Evolutionary conservation across 1,140 invertebrate genomes (phyloP).

Genomic region (Atopsyche davidsoni): DNA sequence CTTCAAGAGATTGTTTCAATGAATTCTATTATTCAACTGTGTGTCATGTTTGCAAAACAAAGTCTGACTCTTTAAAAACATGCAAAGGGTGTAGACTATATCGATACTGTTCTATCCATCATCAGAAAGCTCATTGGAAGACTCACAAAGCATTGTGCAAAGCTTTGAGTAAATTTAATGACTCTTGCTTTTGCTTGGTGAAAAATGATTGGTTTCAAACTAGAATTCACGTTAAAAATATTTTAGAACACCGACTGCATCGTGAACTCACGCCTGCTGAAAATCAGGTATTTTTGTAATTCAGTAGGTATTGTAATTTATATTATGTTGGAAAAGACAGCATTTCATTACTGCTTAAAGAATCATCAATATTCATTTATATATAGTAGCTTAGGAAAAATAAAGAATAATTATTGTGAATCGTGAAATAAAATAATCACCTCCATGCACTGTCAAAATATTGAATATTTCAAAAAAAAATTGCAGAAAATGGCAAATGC

Average conservation of each 20-base stretch:
- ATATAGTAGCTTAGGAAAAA: too few relatives aligned
- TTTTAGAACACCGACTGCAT: constrained; percentile 11
- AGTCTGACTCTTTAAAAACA: constrained; percentile 21
- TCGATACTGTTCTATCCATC: constrained; percentile 20
- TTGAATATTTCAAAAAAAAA: too few relatives aligned
- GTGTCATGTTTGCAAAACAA: constrained; percentile 34
- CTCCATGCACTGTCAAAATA: too few relatives aligned
- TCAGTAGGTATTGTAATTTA: too few relatives aligned
- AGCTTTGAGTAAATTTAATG: background rate
- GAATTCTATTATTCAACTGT: constrained; percentile 31
- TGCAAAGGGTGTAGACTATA: constrained; percentile 19
- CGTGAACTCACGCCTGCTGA: constrained; percentile 13
- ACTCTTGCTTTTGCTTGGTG: background rate
- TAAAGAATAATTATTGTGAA: too few relatives aligned
- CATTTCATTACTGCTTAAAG: too few relatives aligned
- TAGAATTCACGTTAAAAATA: constrained; percentile 16
- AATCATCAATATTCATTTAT: too few relatives aligned
- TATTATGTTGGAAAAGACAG: too few relatives aligned
- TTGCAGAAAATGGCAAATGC: too few relatives aligned
- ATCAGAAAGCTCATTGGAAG: constrained; percentile 22
- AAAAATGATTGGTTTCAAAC: constrained; percentile 6
- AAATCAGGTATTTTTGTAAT: constrained; percentile 27
- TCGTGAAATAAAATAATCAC: too few relatives aligned
- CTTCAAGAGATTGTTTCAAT: constrained; percentile 13
- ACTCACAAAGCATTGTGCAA: constrained; percentile 16